Evolutionary conservation across 2,888 invertebrate species (phyloP).

Genomic region (Schizaphis graminum): DNA sequence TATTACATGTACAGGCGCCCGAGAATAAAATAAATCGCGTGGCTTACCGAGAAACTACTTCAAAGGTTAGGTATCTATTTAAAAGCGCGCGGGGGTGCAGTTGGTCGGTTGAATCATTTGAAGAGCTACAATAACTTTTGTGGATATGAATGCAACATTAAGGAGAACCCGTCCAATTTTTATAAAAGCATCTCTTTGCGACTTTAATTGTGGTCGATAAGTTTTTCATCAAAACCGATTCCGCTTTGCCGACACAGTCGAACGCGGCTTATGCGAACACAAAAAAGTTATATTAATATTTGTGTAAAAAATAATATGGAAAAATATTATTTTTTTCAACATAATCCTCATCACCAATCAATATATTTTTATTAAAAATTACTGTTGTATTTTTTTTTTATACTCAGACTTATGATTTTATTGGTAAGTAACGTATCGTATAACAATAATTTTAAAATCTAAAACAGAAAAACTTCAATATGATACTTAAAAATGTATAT

Average conservation of each 20-base stretch:
- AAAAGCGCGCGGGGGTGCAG: not conserved
- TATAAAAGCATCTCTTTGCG: slow-evolving; percentile 44
- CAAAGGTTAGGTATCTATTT: slow-evolving; percentile 40
- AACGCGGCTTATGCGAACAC: not conserved
- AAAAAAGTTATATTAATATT: not conserved
- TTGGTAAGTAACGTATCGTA: not conserved
- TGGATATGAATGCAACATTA: slow-evolving; percentile 7
- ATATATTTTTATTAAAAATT: not conserved
- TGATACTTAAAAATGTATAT: not conserved
- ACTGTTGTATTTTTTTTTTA: not conserved
- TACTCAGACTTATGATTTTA: not conserved
- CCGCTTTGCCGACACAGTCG: not conserved
- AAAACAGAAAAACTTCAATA: not conserved
- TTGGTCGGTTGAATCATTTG: slow-evolving; percentile 7
- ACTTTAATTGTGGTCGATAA: slow-evolving; percentile 48
- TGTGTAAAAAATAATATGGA: not conserved
- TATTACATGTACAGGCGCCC: not conserved
- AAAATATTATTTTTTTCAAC: not conserved
- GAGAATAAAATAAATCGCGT: slow-evolving; percentile 46
- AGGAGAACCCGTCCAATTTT: slow-evolving; percentile 51
- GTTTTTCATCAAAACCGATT: slow-evolving; percentile 44
- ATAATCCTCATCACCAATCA: not conserved
- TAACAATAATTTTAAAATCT: not conserved
- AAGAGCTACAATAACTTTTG: slow-evolving; percentile 35
- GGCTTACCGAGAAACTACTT: slow-evolving; percentile 7